phyloP scores from a whole-genome alignment of 2,888 invertebrate species.

The Iphiclides podalirius region DNA sequence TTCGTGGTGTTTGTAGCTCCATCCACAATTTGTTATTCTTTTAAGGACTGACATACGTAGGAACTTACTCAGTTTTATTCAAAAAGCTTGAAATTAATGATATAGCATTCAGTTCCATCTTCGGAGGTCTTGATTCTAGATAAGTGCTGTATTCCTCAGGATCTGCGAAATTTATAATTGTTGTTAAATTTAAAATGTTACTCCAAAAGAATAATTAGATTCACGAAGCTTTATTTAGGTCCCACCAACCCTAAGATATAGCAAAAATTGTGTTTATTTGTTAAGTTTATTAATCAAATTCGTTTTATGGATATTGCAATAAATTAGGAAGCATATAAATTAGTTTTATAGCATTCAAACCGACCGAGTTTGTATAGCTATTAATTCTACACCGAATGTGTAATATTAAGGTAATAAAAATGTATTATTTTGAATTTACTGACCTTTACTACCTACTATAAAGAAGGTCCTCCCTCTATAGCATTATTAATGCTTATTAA shows the following conservation, averaged over 20 bases:
- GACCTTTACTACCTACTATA: background rate
- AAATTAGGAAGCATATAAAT: background rate
- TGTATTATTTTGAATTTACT: background rate
- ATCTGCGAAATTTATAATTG: constrained; percentile 45
- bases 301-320: background rate
- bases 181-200: too few species aligned
- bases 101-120: constrained; percentile 85
- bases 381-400: background rate
- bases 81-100: constrained; percentile 80
- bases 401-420: constrained; percentile 2
- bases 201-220: too few species aligned
- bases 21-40: background rate
- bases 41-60: too few species aligned
- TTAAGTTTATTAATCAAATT: background rate
- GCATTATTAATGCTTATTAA: constrained; percentile 1
- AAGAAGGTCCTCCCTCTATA: background rate
- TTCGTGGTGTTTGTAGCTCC: too few species aligned
- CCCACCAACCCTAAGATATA: too few species aligned
- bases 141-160: constrained; percentile 82
- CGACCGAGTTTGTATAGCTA: background rate
- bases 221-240: too few species aligned
- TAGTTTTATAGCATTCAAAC: background rate
- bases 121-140: constrained; percentile 81
- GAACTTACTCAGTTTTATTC: constrained; percentile 78
- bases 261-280: too few species aligned